These are phyloP conservation scores for Polia nebulosa DNA, from an alignment of 2,888 invertebrate species.

Conservation along the genomic window DNA sequence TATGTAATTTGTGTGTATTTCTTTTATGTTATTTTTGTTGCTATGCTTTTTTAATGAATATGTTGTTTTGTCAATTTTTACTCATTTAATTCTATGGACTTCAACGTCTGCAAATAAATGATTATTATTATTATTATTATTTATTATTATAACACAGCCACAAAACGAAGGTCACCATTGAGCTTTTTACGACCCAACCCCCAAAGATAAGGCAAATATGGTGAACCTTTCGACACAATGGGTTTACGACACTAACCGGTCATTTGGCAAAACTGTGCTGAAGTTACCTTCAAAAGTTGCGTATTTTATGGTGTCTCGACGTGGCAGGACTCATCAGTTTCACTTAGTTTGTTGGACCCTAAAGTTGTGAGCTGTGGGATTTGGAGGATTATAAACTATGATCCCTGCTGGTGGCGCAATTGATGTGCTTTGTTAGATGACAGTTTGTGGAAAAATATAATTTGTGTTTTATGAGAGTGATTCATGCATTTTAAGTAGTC, in stretches of 20 bases:
- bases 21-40: too few relatives aligned
- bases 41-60: too few relatives aligned
- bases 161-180: constrained; percentile 42
- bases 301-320: constrained; percentile 55
- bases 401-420: constrained; percentile 34
- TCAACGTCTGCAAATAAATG: too few relatives aligned
- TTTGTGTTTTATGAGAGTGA: neutral
- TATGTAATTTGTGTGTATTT: too few relatives aligned
- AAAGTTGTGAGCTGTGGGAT: constrained; percentile 59
- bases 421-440: constrained; percentile 28
- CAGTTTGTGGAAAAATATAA: constrained; percentile 34
- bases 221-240: constrained; percentile 36
- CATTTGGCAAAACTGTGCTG: constrained; percentile 46
- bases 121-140: too few relatives aligned
- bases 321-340: constrained; percentile 54
- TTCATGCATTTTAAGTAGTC: neutral
- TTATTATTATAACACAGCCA: too few relatives aligned
- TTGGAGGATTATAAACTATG: constrained; percentile 57
- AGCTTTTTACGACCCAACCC: constrained; percentile 47
- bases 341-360: constrained; percentile 57
- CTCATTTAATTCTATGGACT: too few relatives aligned
- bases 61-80: too few relatives aligned
- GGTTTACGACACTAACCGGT: constrained; percentile 50
- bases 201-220: constrained; percentile 44
- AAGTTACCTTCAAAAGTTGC: constrained; percentile 53